These are phyloP conservation scores for Acanthaster planci DNA, from an alignment of 35 echinoderm and acorn worm species.

Conservation along the genomic window DNA sequence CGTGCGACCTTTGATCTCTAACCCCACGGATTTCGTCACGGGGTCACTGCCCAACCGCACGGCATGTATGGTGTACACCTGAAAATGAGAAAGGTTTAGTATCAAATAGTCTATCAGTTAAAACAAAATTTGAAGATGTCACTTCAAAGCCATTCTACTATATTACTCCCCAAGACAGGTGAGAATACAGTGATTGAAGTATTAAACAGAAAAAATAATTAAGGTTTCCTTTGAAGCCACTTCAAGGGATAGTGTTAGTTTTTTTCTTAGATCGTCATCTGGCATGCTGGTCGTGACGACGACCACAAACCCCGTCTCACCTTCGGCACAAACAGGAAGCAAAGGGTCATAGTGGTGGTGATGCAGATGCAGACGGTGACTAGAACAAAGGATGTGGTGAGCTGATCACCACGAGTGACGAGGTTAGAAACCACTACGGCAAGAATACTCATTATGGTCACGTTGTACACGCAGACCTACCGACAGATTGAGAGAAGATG, in stretches of 20 bases:
- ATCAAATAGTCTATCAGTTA: no score
- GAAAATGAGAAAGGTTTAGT: constrained; percentile 12
- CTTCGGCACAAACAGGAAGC: constrained; percentile 97
- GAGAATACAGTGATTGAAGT: background rate
- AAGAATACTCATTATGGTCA: constrained; percentile 85
- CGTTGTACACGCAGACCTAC: constrained; percentile 89
- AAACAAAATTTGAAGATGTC: no score
- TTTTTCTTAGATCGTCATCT: no score
- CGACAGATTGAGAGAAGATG: background rate
- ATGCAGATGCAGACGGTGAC: constrained; percentile 76
- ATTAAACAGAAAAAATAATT: no score
- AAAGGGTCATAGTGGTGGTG: constrained; percentile 87
- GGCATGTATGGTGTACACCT: constrained; percentile 83
- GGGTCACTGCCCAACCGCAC: constrained; percentile 69
- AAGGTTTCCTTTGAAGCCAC: no score
- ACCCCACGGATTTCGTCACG: constrained; percentile 79
- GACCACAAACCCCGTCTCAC: constrained; percentile 43
- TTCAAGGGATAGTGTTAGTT: no score
- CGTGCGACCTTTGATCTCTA: constrained; percentile 95
- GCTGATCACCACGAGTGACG: constrained; percentile 67
- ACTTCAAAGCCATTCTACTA: background rate
- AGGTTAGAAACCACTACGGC: constrained; percentile 87
- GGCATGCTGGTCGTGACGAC: background rate
- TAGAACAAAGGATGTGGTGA: constrained; percentile 79
- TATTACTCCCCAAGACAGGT: background rate